Evolutionary conservation across 2,113 vertebrate species (phyloP), one percentile per base, ranked within the genome.

Genomic region (Rhipidura dahli): DNA sequence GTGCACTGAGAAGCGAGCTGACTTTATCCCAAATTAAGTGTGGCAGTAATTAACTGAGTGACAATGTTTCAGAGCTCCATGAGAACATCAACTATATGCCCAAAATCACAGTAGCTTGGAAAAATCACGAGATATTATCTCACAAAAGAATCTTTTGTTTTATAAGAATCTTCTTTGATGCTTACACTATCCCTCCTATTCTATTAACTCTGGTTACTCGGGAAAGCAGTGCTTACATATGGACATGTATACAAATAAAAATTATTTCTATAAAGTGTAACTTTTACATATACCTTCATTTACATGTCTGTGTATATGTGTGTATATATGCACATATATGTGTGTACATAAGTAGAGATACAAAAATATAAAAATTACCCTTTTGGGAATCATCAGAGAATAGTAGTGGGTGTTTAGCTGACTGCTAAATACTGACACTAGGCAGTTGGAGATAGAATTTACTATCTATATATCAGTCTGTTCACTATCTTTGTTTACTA

Each of bases 271-370:
- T 54, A 27, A 69, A 87, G 44, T 7, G 5, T 42, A 64, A 56
- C 4, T 66, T 79, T 31, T 31, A 61, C 35, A 30, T 33, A 30
- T 9, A 72, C 13, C 11, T 20, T 57, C 31, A 33, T 39, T 60
- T 6, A 16, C 15, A 5, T 6, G 1, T 26, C 3, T 44, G 17
- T 65, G 1, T 39, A 3, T 54, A 12, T 24, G 3, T 28, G 2
- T 45, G 2, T 22, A 3, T 37, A 9, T 21, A 23, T 6, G 6
- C 35, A 45, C 10, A 9, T 37, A 3, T 28, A 0, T 30, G 4
- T 39, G 2, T 50, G 5, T 16, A 3, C 24, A 2, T 42, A 4
- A 18, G 3, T 10, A 28, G 30, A 44, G 10, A 7, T 57, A 6
- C 20, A 37, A 44, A 45, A 28, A 21, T 35, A 44, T 15, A 42